Conservation (phyloP, 1,140 invertebrate species). For the Achroia grisella region DNA sequence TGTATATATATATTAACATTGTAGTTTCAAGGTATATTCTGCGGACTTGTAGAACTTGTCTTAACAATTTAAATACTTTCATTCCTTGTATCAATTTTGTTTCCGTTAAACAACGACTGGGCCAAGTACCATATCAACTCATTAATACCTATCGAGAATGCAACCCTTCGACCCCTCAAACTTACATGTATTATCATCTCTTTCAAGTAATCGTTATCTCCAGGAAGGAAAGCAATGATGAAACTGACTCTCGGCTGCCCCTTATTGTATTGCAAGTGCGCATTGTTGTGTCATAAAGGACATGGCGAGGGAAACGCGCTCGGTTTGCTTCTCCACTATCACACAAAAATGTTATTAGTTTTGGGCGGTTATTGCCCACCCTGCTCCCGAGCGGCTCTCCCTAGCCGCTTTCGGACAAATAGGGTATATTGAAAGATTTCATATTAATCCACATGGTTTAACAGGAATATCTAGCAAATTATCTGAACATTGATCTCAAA, state of each 20-base stretch:
- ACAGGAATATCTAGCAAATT: conserved; percentile 8
- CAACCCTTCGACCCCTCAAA: background rate
- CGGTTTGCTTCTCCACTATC: conserved; percentile 48
- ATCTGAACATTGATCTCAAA: background rate
- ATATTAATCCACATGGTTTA: conserved; percentile 26
- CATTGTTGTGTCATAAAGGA: conserved; percentile 56
- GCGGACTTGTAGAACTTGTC: conserved; percentile 40
- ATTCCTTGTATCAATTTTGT: conserved; percentile 43
- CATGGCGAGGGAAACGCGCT: conserved; percentile 39
- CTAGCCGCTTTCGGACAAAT: conserved; percentile 33
- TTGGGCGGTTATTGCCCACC: conserved; percentile 61
- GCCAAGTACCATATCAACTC: conserved; percentile 13
- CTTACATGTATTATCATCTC: background rate
- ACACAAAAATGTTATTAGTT: conserved; percentile 71
- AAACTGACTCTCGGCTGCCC: conserved; percentile 28
- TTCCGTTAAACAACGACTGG: conserved; percentile 16
- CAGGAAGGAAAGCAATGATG: conserved; percentile 21
- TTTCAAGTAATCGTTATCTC: conserved; percentile 11
- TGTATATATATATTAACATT: conserved; percentile 60
- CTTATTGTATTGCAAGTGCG: conserved; percentile 46
- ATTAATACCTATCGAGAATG: background rate
- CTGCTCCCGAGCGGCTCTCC: conserved; percentile 38
- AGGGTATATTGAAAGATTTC: conserved; percentile 34
- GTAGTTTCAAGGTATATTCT: conserved; percentile 54
- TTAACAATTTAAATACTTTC: conserved; percentile 48